phyloP scores from a whole-genome alignment of 2,888 invertebrate genomes.

The Dusona sp. region DNA sequence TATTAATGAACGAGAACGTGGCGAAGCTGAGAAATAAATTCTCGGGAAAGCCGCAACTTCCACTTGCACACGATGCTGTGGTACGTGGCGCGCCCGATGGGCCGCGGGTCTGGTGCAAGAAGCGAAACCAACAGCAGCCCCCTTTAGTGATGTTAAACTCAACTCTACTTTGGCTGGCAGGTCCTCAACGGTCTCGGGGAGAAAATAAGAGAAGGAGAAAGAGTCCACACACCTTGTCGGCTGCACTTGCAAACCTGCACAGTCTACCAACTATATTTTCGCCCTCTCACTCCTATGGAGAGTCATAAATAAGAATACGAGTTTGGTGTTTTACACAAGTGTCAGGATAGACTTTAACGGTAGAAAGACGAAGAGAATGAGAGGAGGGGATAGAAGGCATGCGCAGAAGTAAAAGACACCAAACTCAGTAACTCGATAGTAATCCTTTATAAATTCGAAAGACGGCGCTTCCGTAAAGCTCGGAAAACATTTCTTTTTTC shows the following conservation, averaged over 20 bases:
- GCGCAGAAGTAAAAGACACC: constrained; percentile 39
- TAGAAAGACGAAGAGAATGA: constrained; percentile 4
- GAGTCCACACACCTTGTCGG: constrained; percentile 54
- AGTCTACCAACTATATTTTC: constrained; percentile 39
- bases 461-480: constrained; percentile 38
- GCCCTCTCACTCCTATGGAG: constrained; percentile 3
- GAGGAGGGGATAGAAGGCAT: constrained; percentile 41
- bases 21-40: constrained; percentile 64
- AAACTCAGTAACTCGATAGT: constrained; percentile 57
- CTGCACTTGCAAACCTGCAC: constrained; percentile 29
- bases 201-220: constrained; percentile 28
- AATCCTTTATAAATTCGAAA: constrained; percentile 61
- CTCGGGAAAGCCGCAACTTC: constrained; percentile 65
- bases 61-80: constrained; percentile 60
- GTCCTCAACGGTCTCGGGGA: constrained; percentile 40
- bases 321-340: constrained; percentile 54
- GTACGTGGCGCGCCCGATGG: constrained; percentile 50
- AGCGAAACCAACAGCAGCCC: constrained; percentile 45
- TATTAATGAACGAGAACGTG: constrained; percentile 66
- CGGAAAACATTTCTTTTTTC: constrained; percentile 26
- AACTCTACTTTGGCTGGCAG: constrained; percentile 62
- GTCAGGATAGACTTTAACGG: constrained; percentile 19
- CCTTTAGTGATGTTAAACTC: constrained; percentile 52
- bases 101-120: constrained; percentile 11
- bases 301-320: constrained; percentile 66